Conservation (phyloP, 2,888 invertebrate genomes). For the Seira musarum region DNA sequence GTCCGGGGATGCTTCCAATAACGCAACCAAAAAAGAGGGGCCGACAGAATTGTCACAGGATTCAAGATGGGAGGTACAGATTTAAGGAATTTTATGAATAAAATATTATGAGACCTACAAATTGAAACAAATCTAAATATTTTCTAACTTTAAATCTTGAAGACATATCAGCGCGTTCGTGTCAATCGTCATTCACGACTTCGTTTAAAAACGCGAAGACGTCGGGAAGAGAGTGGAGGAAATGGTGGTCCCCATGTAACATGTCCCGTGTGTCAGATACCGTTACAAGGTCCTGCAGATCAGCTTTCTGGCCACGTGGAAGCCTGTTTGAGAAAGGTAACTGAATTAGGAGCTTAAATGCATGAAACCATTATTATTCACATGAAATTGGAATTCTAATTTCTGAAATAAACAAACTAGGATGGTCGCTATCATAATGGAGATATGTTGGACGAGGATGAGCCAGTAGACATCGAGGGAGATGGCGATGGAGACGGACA, state of each 20-base stretch:
- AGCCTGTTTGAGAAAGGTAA: slow-evolving; percentile 79
- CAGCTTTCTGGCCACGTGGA: slow-evolving; percentile 83
- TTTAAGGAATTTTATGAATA: neutral
- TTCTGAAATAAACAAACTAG: slow-evolving; percentile 16
- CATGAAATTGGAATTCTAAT: too few relatives aligned
- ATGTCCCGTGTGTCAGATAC: slow-evolving; percentile 88
- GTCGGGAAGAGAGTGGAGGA: slow-evolving; percentile 75
- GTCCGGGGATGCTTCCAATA: slow-evolving; percentile 63
- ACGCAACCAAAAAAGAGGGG: slow-evolving; percentile 63
- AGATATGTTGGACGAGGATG: slow-evolving; percentile 79
- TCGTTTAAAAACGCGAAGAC: slow-evolving; percentile 80
- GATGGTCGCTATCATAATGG: slow-evolving; percentile 60
- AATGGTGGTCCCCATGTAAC: slow-evolving; percentile 74
- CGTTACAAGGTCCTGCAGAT: slow-evolving; percentile 77
- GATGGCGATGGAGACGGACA: slow-evolving; percentile 83
- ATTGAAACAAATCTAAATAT: too few relatives aligned
- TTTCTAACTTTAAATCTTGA: slow-evolving; percentile 66
- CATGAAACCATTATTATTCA: too few relatives aligned
- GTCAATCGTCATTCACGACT: slow-evolving; percentile 82
- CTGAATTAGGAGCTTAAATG: slow-evolving; percentile 25
- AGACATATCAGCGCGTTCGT: slow-evolving; percentile 83
- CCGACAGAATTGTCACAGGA: slow-evolving; percentile 74
- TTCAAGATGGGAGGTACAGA: slow-evolving; percentile 80
- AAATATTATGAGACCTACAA: neutral
- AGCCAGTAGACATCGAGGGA: slow-evolving; percentile 78